Percentiles rank a stretch among this genome's conserved stretches.
phyloP scores from a whole-genome alignment of 2,888 invertebrate genomes.

The Morpho helenor region DNA sequence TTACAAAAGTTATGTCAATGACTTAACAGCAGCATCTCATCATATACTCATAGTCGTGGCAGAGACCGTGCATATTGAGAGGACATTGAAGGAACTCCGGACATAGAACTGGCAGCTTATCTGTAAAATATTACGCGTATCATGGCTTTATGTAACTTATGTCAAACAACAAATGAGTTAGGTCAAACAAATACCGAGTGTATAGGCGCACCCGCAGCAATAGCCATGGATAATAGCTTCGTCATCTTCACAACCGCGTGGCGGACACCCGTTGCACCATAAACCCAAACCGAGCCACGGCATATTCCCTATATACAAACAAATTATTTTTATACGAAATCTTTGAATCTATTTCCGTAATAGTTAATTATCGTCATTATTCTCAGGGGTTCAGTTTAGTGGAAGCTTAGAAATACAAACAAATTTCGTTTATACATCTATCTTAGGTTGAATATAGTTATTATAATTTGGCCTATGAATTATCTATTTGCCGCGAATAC shows the following conservation, averaged over 20 bases:
- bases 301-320: conserved; percentile 57
- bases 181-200: conserved; percentile 56
- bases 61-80: conserved; percentile 74
- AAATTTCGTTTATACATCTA: too few relatives aligned
- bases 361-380: too few relatives aligned
- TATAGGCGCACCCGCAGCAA: conserved; percentile 81
- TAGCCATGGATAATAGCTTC: conserved; percentile 81
- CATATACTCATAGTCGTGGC: conserved; percentile 83
- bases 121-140: conserved; percentile 47
- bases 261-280: conserved; percentile 78
- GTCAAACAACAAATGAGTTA: too few relatives aligned
- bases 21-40: conserved; percentile 80
- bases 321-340: too few relatives aligned
- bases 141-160: too few relatives aligned
- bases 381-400: too few relatives aligned
- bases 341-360: too few relatives aligned
- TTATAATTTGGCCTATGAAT: too few relatives aligned
- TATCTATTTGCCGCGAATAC: too few relatives aligned
- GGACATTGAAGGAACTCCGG: conserved; percentile 78
- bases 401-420: too few relatives aligned
- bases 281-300: conserved; percentile 75
- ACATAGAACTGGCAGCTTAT: conserved; percentile 77
- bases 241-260: conserved; percentile 79
- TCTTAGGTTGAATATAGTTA: too few relatives aligned
- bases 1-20: too few relatives aligned